phyloP scores from a whole-genome alignment of 2,888 invertebrate genomes.

The Ichneumoninae sp. region DNA sequence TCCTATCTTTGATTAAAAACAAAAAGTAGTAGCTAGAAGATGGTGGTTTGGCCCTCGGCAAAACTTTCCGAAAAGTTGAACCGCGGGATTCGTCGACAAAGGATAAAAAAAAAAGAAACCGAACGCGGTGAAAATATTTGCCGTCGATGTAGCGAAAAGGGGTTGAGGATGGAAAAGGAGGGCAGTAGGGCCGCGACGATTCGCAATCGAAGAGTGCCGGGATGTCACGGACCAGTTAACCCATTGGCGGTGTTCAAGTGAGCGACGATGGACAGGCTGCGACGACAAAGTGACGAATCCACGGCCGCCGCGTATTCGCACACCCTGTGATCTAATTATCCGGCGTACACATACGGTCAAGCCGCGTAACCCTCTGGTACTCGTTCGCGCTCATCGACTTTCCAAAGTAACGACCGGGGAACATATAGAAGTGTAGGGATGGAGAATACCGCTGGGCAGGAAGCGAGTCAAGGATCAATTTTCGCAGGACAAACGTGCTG shows the following conservation, averaged over 20 bases:
- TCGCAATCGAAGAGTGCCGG: slow-evolving; percentile 33
- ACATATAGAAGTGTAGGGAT: neutral
- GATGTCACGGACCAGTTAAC: slow-evolving; percentile 1
- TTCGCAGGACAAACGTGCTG: slow-evolving; percentile 69
- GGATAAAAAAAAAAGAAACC: neutral
- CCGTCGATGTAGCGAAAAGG: neutral
- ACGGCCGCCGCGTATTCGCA: slow-evolving; percentile 24
- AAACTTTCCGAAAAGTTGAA: neutral
- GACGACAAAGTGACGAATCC: slow-evolving; percentile 25
- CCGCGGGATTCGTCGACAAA: neutral
- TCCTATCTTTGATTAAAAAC: too few species aligned
- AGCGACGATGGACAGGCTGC: slow-evolving; percentile 22
- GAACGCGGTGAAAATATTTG: neutral
- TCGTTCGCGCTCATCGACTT: slow-evolving; percentile 48
- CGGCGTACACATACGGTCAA: neutral
- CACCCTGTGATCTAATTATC: slow-evolving; percentile 47
- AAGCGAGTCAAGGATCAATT: slow-evolving; percentile 78
- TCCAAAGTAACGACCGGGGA: slow-evolving; percentile 33
- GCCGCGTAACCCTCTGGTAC: slow-evolving; percentile 28
- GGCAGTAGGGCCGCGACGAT: slow-evolving; percentile 9
- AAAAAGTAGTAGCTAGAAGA: too few species aligned
- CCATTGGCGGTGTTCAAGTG: slow-evolving; percentile 26
- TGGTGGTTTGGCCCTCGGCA: too few species aligned
- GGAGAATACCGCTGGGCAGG: slow-evolving; percentile 19
- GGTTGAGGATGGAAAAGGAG: slow-evolving; percentile 10